Percentiles rank a stretch among this genome's conserved stretches.
Evolutionary conservation across 2,797 vertebrate species (phyloP).

Genomic region (Notolabrus celidotus): DNA sequence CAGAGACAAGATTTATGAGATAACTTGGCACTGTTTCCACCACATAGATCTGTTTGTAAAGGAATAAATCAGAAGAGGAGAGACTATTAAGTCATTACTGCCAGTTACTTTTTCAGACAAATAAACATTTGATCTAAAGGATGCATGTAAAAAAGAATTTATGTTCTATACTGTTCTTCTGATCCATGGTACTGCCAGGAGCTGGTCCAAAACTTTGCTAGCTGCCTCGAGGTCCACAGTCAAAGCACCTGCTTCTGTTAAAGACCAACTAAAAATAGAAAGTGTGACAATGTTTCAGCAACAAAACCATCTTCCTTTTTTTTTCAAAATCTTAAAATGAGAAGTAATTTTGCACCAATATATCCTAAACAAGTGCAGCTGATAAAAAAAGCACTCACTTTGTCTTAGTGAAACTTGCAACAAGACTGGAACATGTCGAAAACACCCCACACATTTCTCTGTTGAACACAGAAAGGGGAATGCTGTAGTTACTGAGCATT

Average conservation of each 20-base stretch:
- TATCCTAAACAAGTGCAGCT: background rate
- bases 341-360: background rate
- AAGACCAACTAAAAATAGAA: slow-evolving; percentile 43
- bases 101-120: too few relatives aligned
- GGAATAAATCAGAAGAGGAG: too few relatives aligned
- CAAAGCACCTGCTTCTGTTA: slow-evolving; percentile 43
- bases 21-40: background rate
- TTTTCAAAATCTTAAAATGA: background rate
- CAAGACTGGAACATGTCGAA: slow-evolving; percentile 78
- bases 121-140: too few relatives aligned
- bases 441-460: slow-evolving; percentile 75
- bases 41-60: too few relatives aligned
- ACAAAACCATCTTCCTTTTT: background rate
- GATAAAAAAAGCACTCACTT: slow-evolving; percentile 61
- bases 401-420: slow-evolving; percentile 78
- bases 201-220: slow-evolving; percentile 64
- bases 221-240: slow-evolving; percentile 78
- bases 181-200: slow-evolving; percentile 75
- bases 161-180: slow-evolving; percentile 66
- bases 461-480: slow-evolving; percentile 8
- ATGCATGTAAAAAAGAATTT: too few relatives aligned
- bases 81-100: too few relatives aligned
- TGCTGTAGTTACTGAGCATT: background rate
- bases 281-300: background rate
- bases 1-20: slow-evolving; percentile 10